Evolutionary conservation across 2,888 invertebrate genomes (phyloP).

Genomic region (Arge pagana): DNA sequence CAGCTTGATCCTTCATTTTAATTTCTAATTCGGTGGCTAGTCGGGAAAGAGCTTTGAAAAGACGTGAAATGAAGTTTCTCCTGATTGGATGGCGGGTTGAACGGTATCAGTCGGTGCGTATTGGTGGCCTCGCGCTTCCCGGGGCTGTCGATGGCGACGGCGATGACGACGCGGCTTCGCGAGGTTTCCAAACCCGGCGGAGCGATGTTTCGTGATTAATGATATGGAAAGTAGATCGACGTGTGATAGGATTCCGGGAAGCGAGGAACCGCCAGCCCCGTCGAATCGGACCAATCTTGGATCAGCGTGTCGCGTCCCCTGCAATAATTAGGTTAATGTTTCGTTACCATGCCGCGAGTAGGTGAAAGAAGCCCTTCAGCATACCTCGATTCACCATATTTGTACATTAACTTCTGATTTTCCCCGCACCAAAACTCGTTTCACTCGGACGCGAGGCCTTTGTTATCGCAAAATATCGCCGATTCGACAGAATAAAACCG

Average conservation of each 20-base stretch:
- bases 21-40: too few species aligned
- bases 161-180: slow-evolving; percentile 7
- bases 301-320: not conserved
- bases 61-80: too few species aligned
- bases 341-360: too few species aligned
- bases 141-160: slow-evolving; percentile 6
- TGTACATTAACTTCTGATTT: too few species aligned
- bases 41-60: too few species aligned
- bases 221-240: slow-evolving; percentile 16
- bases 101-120: not conserved
- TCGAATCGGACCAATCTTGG: slow-evolving; percentile 12
- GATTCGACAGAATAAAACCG: too few species aligned
- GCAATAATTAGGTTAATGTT: slow-evolving; percentile 16
- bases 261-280: slow-evolving; percentile 4
- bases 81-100: slow-evolving; percentile 16
- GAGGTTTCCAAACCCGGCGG: not conserved
- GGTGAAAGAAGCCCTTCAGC: too few species aligned
- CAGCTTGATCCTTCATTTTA: too few species aligned
- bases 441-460: too few species aligned
- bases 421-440: too few species aligned
- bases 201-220: slow-evolving; percentile 14
- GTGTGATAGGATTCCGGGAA: slow-evolving; percentile 14
- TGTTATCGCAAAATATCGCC: too few species aligned
- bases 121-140: slow-evolving; percentile 4
- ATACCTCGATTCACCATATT: too few species aligned